phyloP scores from a whole-genome alignment of 2,888 invertebrate species.

The Euzophera pinguis region DNA sequence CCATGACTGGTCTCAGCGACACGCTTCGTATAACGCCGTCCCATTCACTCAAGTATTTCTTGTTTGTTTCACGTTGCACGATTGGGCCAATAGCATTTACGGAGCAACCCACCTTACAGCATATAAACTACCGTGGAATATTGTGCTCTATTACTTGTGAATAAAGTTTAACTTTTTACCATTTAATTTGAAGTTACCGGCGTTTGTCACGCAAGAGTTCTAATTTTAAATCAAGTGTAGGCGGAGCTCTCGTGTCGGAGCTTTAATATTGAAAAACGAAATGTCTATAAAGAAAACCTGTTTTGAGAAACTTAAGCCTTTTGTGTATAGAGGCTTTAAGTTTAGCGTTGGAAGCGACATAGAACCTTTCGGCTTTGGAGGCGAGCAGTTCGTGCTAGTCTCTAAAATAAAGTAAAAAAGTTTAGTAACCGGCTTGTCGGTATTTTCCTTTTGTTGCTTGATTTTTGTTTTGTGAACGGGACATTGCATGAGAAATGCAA shows the following conservation, averaged over 20 bases:
- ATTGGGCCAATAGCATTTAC: constrained; percentile 77
- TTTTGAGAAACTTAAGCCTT: constrained; percentile 77
- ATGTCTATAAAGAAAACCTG: constrained; percentile 77
- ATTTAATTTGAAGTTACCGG: constrained; percentile 74
- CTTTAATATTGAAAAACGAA: constrained; percentile 77
- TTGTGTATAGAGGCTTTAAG: constrained; percentile 69
- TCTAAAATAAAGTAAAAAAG: constrained; percentile 75
- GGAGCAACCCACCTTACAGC: constrained; percentile 77
- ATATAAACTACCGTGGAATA: constrained; percentile 69
- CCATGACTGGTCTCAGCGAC: constrained; percentile 24
- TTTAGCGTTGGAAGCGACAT: constrained; percentile 58
- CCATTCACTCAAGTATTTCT: constrained; percentile 68
- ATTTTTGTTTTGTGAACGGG: constrained; percentile 75
- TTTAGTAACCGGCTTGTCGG: constrained; percentile 77
- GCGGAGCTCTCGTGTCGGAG: constrained; percentile 73
- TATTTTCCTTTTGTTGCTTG: constrained; percentile 73
- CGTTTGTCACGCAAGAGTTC: constrained; percentile 79
- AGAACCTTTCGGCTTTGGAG: constrained; percentile 52
- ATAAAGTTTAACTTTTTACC: constrained; percentile 78
- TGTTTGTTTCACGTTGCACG: constrained; percentile 73
- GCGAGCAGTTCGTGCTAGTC: constrained; percentile 41
- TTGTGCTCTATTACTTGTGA: constrained; percentile 68
- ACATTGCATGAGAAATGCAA: constrained; percentile 78
- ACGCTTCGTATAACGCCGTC: constrained; percentile 49
- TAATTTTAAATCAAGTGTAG: constrained; percentile 80